Evolutionary conservation across 2,797 vertebrate species (phyloP).

Genomic region (Acanthis flammea): DNA sequence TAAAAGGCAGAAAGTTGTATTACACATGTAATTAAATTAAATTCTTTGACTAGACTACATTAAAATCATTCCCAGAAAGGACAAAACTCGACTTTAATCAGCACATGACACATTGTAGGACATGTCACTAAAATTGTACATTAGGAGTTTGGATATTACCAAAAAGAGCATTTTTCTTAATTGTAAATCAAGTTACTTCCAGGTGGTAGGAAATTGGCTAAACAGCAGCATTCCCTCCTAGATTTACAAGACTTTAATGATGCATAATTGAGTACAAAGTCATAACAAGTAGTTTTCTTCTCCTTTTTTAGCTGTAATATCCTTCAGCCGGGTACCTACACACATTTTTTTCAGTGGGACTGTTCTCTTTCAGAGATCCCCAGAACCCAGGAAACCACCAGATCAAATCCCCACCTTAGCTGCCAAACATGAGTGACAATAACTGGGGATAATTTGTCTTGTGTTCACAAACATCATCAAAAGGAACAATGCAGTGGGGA

Average conservation of each 20-base stretch:
- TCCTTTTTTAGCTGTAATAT: background rate
- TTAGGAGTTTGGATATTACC: background rate
- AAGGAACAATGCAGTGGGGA: background rate
- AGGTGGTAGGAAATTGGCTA: background rate
- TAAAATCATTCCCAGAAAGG: slow-evolving; percentile 21
- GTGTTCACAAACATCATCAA: background rate
- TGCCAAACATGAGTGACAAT: background rate
- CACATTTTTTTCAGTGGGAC: background rate
- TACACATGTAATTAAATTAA: slow-evolving; percentile 43
- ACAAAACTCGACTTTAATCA: slow-evolving; percentile 12
- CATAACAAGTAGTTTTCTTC: background rate
- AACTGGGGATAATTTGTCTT: background rate
- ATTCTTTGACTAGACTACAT: slow-evolving; percentile 40
- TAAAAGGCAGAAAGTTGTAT: slow-evolving; percentile 57
- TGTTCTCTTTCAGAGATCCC: background rate
- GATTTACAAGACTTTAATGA: background rate
- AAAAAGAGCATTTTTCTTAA: background rate
- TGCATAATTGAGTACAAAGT: background rate
- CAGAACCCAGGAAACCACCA: background rate
- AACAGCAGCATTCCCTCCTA: background rate
- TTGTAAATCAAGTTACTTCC: background rate
- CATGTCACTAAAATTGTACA: background rate
- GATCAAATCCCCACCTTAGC: background rate
- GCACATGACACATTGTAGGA: background rate
- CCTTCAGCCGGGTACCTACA: background rate